Evolutionary conservation across 2,113 vertebrate species (phyloP).

Genomic region (Stictonetta naevosa): DNA sequence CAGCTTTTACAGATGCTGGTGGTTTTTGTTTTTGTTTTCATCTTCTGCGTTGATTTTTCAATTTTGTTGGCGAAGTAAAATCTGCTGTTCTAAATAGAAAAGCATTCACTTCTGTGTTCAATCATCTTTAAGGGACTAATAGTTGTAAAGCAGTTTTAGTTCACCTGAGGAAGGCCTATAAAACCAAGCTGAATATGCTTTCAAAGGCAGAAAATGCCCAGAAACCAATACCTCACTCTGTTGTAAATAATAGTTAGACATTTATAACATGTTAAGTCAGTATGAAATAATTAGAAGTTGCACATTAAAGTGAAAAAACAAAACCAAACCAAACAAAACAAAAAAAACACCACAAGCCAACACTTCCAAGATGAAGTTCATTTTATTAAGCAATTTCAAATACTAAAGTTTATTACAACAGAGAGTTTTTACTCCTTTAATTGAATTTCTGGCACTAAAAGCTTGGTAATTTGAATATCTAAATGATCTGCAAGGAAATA

Average conservation of each 20-base stretch:
- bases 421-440: slow-evolving; percentile 42
- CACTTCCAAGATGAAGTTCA: slow-evolving; percentile 55
- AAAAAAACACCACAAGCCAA: not conserved
- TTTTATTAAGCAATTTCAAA: slow-evolving; percentile 77
- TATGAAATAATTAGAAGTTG: slow-evolving; percentile 71
- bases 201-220: not conserved
- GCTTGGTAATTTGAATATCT: slow-evolving; percentile 45
- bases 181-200: slow-evolving; percentile 35
- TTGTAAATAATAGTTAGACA: slow-evolving; percentile 54
- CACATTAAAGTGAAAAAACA: slow-evolving; percentile 17
- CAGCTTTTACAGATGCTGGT: not conserved
- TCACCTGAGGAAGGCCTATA: slow-evolving; percentile 30
- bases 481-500: slow-evolving; percentile 45
- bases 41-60: not conserved
- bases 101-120: not conserved
- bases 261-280: slow-evolving; percentile 69
- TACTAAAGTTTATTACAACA: slow-evolving; percentile 62
- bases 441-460: slow-evolving; percentile 67
- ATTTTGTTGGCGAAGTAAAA: not conserved
- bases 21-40: not conserved
- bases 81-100: not conserved
- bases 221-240: not conserved
- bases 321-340: not conserved
- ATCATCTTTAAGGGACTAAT: not conserved
- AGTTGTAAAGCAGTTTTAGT: not conserved